A percentile compares a stretch with the other conserved stretches of the same genome.
These are phyloP conservation scores for Temnopleurus reevesii DNA, from an alignment of 53 echinoderm and acorn worm species.

Conservation along the genomic window DNA sequence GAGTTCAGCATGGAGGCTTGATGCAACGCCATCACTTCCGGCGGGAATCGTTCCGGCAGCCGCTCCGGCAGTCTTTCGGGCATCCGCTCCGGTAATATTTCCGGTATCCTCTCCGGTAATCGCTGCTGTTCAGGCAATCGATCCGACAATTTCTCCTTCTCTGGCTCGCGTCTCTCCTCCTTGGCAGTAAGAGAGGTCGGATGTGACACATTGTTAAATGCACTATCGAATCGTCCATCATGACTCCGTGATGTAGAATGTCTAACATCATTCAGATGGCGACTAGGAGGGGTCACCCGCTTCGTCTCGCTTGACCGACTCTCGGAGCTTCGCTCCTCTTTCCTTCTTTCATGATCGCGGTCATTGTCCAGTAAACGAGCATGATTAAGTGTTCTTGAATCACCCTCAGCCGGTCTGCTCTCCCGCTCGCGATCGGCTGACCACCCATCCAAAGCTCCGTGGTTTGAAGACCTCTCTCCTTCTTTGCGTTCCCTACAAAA, in stretches of 20 bases:
- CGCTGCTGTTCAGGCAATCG: conserved; percentile 21
- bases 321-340: conserved; percentile 49
- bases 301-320: conserved; percentile 43
- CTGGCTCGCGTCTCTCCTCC: conserved; percentile 82
- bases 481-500: conserved; percentile 67
- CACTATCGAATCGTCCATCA: conserved; percentile 78
- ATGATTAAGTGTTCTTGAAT: conserved; percentile 53
- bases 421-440: conserved; percentile 61
- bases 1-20: not conserved
- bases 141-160: conserved; percentile 43
- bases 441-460: conserved; percentile 19
- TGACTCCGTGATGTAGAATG: conserved; percentile 59
- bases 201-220: conserved; percentile 93
- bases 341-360: conserved; percentile 66
- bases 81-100: conserved; percentile 30
- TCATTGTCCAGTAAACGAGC: conserved; percentile 50
- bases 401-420: conserved; percentile 31
- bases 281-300: conserved; percentile 32
- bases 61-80: conserved; percentile 19
- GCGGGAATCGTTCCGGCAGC: not conserved
- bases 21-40: conserved; percentile 47
- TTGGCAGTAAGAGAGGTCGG: conserved; percentile 67
- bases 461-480: conserved; percentile 39
- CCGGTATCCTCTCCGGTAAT: conserved; percentile 32
- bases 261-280: conserved; percentile 51